Base-by-base conservation (phyloP, 2,797 vertebrate genomes). In the Thaleichthys pacificus region DNA sequence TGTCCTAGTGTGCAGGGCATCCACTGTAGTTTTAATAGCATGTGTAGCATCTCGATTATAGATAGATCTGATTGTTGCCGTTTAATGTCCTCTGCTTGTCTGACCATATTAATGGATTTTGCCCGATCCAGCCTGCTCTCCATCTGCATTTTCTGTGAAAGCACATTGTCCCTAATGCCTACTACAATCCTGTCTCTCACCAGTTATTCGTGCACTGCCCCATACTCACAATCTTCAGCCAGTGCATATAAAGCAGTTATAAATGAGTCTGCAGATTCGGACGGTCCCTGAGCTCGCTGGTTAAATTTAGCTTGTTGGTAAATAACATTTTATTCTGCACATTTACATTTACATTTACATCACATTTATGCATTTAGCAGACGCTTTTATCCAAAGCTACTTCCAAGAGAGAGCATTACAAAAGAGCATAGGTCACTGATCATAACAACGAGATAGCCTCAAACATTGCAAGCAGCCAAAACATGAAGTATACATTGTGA, bases 121-220 rank as follows among this genome's bases (percentile, higher is more conserved):
- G 57, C 67, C 14, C 77, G 47, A 8, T 72, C 69, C 1, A 80
- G 0, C 1, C 82, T 32, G 51, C 38, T 63, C n/a, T 80, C 71
- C 49, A 87, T 68, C 21, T 80, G 80, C 71, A 85, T 74, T 71
- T 3, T 32, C 49, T n/a, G 14, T 58, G 67, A 57, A 51, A 56
- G 30, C 28, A 47, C 22, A 49, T 42, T 24, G 8, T 75, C 60
- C 1, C 8, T n/a, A 4, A 73, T 54, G 2, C 72, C 66, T 3
- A 75, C 38, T 2, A 77, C 75, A 6, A 71, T 15, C 22, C 77
- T 74, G 61, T 78, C 72, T 28, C 63, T 17, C 9, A 73, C 78
- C 0, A 79, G 47, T 42, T 83, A 9, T 0, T 78, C 51, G 1
- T 74, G 70, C 1, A 81, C 1, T 0, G 3, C 6, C 0, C 72